phyloP scores from a whole-genome alignment of 2,797 vertebrate species.

The Neoniphon sammara region DNA sequence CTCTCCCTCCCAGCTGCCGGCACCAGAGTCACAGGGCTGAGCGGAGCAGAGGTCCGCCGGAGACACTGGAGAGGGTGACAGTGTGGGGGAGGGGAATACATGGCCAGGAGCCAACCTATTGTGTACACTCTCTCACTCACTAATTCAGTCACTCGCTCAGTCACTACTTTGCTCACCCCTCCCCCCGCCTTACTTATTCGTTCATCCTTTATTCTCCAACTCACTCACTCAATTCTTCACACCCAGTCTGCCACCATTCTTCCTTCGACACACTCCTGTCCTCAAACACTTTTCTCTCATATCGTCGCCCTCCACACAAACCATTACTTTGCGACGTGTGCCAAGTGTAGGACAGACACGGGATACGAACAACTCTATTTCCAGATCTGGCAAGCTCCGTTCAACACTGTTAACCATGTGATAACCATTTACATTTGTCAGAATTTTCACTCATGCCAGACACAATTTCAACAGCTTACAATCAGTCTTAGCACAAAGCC shows the following conservation, averaged over 20 bases:
- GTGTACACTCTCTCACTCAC: conserved; percentile 74
- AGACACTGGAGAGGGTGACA: conserved; percentile 79
- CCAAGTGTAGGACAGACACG: conserved; percentile 14
- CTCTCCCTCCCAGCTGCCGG: conserved; percentile 75
- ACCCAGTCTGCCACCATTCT: conserved; percentile 25
- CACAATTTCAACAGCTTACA: conserved; percentile 14
- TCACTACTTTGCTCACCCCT: conserved; percentile 77
- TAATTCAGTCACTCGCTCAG: conserved; percentile 69
- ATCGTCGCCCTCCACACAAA: conserved; percentile 16
- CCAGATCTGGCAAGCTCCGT: conserved; percentile 15
- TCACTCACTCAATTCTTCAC: conserved; percentile 68
- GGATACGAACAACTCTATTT: conserved; percentile 37
- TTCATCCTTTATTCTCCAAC: conserved; percentile 77
- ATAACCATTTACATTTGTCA: not conserved
- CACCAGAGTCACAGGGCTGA: conserved; percentile 77
- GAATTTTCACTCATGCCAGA: not conserved
- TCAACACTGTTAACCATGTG: conserved; percentile 45
- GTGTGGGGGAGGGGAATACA: conserved; percentile 78
- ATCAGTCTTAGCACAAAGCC: conserved; percentile 6
- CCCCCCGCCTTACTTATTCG: conserved; percentile 71
- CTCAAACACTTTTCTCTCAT: conserved; percentile 40
- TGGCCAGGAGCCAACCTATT: conserved; percentile 84
- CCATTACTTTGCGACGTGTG: conserved; percentile 3
- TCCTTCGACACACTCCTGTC: conserved; percentile 33
- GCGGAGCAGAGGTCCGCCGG: conserved; percentile 75